Evolutionary conservation across 2,888 invertebrate genomes (phyloP), one percentile per base, ranked within the genome.

Genomic region (Sisyra nigra): DNA sequence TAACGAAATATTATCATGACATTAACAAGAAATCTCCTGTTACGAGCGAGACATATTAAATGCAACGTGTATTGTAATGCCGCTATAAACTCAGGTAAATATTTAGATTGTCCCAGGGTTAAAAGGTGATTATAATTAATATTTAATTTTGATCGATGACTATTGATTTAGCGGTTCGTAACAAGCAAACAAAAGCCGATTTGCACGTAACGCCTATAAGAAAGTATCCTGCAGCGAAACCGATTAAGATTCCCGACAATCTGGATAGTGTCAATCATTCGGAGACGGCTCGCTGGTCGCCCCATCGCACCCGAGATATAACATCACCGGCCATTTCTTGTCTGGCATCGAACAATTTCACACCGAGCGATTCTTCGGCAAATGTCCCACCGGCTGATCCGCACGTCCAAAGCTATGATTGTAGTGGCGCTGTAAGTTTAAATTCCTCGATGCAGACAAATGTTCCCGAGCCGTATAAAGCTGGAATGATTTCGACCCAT

Each of bases 401-500:
- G 1, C 73, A 76, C 56, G 62, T 76, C 1, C 74, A 73, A 47
- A 76, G 75, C 40, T 81, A 80, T 59, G 80, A 80, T 52, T 77
- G 76, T 47, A 66, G 66, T 40, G 78, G 77, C 2, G 71, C 76
- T 7, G 69, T 81, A 1, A 79, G 69, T 55, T 62, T 81, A 7
- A 74, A 72, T 47, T 73, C 78, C 2, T 72, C 72, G 1, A 82
- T 82, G 81, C 82, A 82, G 56, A 79, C 74, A 46, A 81, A 77
- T 59, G 82, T 82, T 1, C 82, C 82, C 1, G 70, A 71, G 46
- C 82, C 81, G 1, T 78, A 73, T 49, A 49, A 48, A 14, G 55
- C 62, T 2, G 51, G 49, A 6, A 61, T 59, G 7, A 60, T 59
- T 47, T 56, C 63, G 0, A 74, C 72, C n/a, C 77, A 80, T 53